Evolutionary conservation across 2,888 invertebrate genomes (phyloP).

Genomic region (Maniola hyperantus): DNA sequence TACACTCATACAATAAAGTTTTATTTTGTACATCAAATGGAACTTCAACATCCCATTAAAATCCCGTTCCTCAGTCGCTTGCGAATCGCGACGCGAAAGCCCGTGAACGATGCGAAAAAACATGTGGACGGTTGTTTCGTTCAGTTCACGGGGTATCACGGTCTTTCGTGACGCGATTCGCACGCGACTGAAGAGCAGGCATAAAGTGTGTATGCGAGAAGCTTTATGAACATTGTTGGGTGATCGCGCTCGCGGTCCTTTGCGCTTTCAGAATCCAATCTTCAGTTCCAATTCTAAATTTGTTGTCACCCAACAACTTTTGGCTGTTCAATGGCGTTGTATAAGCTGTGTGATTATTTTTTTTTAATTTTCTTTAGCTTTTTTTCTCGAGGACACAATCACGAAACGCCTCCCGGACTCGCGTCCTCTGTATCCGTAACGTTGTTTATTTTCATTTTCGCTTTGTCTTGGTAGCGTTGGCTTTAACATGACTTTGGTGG

Average conservation of each 20-base stretch:
- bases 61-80: too few relatives aligned
- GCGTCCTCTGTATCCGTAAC: slow-evolving; percentile 80
- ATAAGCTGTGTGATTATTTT: slow-evolving; percentile 74
- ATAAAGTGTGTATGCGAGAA: slow-evolving; percentile 70
- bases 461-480: slow-evolving; percentile 81
- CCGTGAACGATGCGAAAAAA: too few relatives aligned
- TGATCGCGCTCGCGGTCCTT: slow-evolving; percentile 70
- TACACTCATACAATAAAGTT: background rate
- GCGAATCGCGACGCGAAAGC: too few relatives aligned
- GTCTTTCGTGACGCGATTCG: too few relatives aligned
- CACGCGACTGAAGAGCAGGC: background rate
- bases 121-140: too few relatives aligned
- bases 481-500: slow-evolving; percentile 76
- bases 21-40: background rate
- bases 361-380: slow-evolving; percentile 69
- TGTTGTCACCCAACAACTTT: slow-evolving; percentile 75
- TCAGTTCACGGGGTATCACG: too few relatives aligned
- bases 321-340: slow-evolving; percentile 77
- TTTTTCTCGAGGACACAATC: slow-evolving; percentile 54
- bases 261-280: slow-evolving; percentile 48
- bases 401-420: slow-evolving; percentile 77
- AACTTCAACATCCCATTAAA: background rate
- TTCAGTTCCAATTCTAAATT: slow-evolving; percentile 46
- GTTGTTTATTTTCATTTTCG: slow-evolving; percentile 76
- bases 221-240: slow-evolving; percentile 68